Evolutionary conservation across 2,797 vertebrate species (phyloP).

Genomic region (Ctenochaetus hawaiiensis): DNA sequence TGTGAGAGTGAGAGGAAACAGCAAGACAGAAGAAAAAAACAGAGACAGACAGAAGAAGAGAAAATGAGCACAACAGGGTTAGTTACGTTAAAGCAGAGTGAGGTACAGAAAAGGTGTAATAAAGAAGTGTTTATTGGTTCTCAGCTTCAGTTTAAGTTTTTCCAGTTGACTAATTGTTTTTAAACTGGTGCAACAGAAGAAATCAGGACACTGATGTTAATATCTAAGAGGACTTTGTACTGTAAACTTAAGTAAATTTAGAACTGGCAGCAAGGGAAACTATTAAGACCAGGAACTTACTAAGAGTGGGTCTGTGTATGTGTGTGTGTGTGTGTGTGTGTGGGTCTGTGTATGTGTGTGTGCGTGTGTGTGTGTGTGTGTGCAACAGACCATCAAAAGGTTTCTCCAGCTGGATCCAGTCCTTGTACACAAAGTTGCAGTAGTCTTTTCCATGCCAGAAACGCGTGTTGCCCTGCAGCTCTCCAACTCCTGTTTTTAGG

Average conservation of each 20-base stretch:
- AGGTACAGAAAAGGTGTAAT: not conserved
- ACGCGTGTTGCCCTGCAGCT: slow-evolving; percentile 93
- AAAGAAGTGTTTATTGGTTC: not conserved
- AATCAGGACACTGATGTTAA: not conserved
- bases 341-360: not conserved
- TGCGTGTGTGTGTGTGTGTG: not conserved
- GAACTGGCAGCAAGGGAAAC: no score
- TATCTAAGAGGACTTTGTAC: no score
- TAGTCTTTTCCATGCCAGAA: slow-evolving; percentile 99
- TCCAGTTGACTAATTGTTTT: slow-evolving; percentile 29
- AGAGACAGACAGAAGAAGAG: not conserved
- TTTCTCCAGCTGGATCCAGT: slow-evolving; percentile 98
- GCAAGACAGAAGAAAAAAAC: not conserved
- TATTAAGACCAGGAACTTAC: not conserved
- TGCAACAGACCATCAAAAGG: slow-evolving; percentile 92
- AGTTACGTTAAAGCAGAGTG: not conserved
- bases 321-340: not conserved
- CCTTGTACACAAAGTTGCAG: slow-evolving; percentile 98
- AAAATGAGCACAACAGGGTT: no score
- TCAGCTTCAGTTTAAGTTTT: slow-evolving; percentile 8
- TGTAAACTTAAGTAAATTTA: no score
- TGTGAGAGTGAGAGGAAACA: not conserved
- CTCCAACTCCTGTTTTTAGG: slow-evolving; percentile 91
- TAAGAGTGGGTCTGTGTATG: not conserved
- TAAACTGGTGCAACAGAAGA: not conserved